Percentiles rank a stretch among this genome's conserved stretches.
These are phyloP conservation scores for Mnemiopsis leidyi DNA, from an alignment of 37 sponge, comb jelly and placozoan genomes.

Conservation along the genomic window DNA sequence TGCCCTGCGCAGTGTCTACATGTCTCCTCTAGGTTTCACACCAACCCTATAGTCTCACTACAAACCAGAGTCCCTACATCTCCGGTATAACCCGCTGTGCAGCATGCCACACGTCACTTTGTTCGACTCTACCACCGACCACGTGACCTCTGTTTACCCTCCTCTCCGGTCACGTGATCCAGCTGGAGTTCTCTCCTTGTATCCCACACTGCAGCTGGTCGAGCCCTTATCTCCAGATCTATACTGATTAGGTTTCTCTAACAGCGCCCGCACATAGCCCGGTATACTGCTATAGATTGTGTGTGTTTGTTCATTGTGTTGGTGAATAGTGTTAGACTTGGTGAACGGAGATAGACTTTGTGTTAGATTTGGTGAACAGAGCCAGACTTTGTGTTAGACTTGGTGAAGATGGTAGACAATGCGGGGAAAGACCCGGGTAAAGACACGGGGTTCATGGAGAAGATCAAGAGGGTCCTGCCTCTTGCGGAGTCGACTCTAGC, in stretches of 20 bases:
- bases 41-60: not conserved
- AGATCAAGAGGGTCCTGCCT: not conserved
- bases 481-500: not conserved
- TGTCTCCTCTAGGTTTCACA: not conserved
- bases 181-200: not conserved
- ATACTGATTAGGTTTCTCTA: not conserved
- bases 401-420: not conserved
- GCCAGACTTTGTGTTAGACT: too few relatives aligned
- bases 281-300: not conserved
- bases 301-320: not conserved
- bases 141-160: not conserved
- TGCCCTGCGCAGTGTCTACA: not conserved
- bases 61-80: not conserved
- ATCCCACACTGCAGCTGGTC: not conserved
- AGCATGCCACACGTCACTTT: not conserved
- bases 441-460: not conserved
- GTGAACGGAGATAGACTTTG: too few relatives aligned
- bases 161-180: not conserved
- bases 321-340: not conserved
- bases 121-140: not conserved
- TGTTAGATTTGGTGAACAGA: too few relatives aligned
- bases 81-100: not conserved
- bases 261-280: not conserved
- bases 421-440: too few relatives aligned
- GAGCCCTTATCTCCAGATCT: not conserved